Base-by-base conservation (phyloP, 2,888 invertebrate genomes). In the Synanthedon myopaeformis region DNA sequence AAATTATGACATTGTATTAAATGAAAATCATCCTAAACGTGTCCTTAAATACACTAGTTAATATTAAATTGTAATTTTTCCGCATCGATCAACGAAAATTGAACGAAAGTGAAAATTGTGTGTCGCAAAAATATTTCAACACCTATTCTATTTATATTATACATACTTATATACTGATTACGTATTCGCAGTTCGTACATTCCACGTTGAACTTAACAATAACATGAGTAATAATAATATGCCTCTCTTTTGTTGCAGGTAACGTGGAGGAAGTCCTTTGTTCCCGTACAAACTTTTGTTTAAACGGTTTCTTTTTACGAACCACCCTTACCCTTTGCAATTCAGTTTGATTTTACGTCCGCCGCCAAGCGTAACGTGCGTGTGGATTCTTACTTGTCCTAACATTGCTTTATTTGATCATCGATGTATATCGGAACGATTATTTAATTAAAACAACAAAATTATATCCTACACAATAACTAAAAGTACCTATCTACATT, bases 241-340 rank as follows among this genome's bases (percentile, higher is more conserved):
- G 41, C 51, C 54, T 65, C 54, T 73, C 63, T 61, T 77, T 82
- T 82, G 80, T 82, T 82, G 51, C 82, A 82, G 82, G 82, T 82
- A 82, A 73, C 65, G 60, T 58, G 66, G 67, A 71, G 72, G 73
- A 70, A 74, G 63, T 62, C 59, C 65, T 51, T 56, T 56, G 72
- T 73, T 64, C 60, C 57, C 56, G 58, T 60, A 59, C 23, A 4
- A 23, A 23, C 64, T 61, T 61, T 58, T 57, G 57, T 58, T 62
- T 59, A 56, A 23, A 51, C 52, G 17, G 51, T 51, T 51, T 51
- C 54, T 56, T 57, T 60, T 57, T 58, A 52, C 51, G 42, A 54
- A 49, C 56, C 56, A 59, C 60, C 64, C 59, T 60, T 57, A 53
- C 35, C 35, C 35, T 10, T n/a, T 35, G 6, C 35, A 10, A 35